phyloP scores from a whole-genome alignment of 2,797 vertebrate genomes.

The Anabacerthia variegaticeps region DNA sequence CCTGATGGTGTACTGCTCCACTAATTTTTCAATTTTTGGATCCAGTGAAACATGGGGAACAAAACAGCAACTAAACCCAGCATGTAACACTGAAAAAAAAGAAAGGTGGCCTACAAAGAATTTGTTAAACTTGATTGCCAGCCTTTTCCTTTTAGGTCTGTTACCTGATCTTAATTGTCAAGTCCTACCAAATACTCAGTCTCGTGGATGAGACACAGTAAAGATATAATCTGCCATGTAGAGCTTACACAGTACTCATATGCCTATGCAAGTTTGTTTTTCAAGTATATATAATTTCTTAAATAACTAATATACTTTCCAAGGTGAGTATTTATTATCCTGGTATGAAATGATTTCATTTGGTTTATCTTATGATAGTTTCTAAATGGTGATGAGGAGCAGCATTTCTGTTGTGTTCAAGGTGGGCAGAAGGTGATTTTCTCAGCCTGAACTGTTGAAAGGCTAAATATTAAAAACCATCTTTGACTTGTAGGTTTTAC shows the following conservation, averaged over 20 bases:
- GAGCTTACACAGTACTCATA: background rate
- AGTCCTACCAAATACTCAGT: background rate
- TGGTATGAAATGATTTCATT: background rate
- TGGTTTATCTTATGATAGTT: background rate
- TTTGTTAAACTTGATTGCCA: background rate
- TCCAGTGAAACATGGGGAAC: background rate
- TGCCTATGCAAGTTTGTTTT: background rate
- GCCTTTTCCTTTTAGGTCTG: background rate
- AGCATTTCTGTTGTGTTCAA: background rate
- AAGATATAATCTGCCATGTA: background rate
- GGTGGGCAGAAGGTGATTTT: background rate
- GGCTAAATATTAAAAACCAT: background rate
- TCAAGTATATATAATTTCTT: background rate
- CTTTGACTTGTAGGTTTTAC: background rate
- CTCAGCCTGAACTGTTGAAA: background rate
- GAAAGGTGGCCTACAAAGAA: background rate
- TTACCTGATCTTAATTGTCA: background rate
- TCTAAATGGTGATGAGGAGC: background rate
- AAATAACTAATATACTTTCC: background rate
- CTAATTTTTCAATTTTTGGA: background rate
- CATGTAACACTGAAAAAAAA: background rate
- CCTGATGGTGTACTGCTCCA: background rate
- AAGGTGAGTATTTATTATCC: background rate
- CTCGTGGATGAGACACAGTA: background rate
- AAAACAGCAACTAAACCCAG: background rate